These are phyloP conservation scores for Pinna nobilis DNA, from an alignment of 1,140 invertebrate species.

Conservation along the genomic window DNA sequence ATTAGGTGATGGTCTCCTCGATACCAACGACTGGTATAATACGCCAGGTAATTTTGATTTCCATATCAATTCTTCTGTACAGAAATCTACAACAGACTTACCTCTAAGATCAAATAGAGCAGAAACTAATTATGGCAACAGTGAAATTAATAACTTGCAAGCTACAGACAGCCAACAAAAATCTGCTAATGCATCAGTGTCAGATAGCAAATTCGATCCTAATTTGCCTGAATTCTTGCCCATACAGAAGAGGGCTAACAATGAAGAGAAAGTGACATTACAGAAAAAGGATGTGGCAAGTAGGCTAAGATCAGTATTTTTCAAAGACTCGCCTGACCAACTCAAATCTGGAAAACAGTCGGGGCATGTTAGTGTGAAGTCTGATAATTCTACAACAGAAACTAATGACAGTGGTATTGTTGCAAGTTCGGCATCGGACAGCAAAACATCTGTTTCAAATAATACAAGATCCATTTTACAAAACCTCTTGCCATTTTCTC, in stretches of 20 bases:
- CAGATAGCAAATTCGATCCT: slow-evolving; percentile 26
- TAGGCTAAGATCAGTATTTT: slow-evolving; percentile 40
- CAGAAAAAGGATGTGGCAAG: slow-evolving; percentile 39
- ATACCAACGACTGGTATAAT: slow-evolving; percentile 50
- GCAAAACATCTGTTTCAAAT: too few relatives aligned
- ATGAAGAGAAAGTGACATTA: slow-evolving; percentile 12
- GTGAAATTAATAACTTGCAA: too few relatives aligned
- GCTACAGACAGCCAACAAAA: slow-evolving; percentile 2
- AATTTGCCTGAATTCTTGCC: slow-evolving; percentile 41
- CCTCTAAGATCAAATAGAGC: too few relatives aligned
- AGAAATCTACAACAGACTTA: slow-evolving; percentile 30
- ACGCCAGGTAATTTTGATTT: slow-evolving; percentile 51
- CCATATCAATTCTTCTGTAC: slow-evolving; percentile 43
- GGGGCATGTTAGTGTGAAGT: neutral
- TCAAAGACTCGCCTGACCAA: slow-evolving; percentile 18
- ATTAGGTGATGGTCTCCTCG: neutral
- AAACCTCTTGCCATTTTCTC: too few relatives aligned
- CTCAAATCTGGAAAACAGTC: neutral
- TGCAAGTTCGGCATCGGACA: too few relatives aligned
- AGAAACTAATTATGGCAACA: too few relatives aligned
- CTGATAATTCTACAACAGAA: too few relatives aligned
- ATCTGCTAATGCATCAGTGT: neutral
- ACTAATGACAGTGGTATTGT: too few relatives aligned
- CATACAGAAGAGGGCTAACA: slow-evolving; percentile 30
- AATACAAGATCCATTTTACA: too few relatives aligned